Evolutionary conservation across 1,140 invertebrate species (phyloP), one percentile per base, ranked within the genome.

Genomic region (Formica selysi): DNA sequence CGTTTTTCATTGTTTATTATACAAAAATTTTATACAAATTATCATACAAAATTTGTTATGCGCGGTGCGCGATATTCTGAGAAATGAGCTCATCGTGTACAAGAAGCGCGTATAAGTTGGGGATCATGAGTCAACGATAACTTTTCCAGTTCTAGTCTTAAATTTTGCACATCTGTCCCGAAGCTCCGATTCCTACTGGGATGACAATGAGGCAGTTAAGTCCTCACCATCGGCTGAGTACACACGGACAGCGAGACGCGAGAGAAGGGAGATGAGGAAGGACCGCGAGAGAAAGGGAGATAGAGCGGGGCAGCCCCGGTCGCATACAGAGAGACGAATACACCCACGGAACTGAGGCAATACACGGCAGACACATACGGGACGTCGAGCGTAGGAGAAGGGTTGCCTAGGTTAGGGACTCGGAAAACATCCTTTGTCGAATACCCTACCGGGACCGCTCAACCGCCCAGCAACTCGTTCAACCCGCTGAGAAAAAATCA

Each of bases 391-490:
- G 92, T 93, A 92, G 93, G 91, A 94, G 93, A 94, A 93, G 94
- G 94, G 94, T 95, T 95, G 91, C 93, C 93, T 94, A 94, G 94
- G 94, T 95, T 95, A 94, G 94, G 94, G 93, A 94, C 93, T 94
- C 90, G 93, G 93, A 95, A 95, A 95, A 95, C 93, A 94, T 94
- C 93, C 94, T 95, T 95, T 95, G 94, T 95, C 93, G 92, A 94
- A 95, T 94, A 94, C 93, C 93, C 93, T 93, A 93, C 91, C 92
- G 93, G 93, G 92, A 93, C 92, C 94, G 92, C 90, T 94, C 93
- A 93, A 92, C 92, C 93, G 92, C 92, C 92, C 93, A 92, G 92
- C 92, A 93, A 94, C 94, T 95, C 93, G 93, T 94, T 94, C 94
- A 94, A 93, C 92, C 91, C 93, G 92, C 93, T 93, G 91, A 94